phyloP scores from a whole-genome alignment of 2,888 invertebrate species.

The Sussaba pulchella region DNA sequence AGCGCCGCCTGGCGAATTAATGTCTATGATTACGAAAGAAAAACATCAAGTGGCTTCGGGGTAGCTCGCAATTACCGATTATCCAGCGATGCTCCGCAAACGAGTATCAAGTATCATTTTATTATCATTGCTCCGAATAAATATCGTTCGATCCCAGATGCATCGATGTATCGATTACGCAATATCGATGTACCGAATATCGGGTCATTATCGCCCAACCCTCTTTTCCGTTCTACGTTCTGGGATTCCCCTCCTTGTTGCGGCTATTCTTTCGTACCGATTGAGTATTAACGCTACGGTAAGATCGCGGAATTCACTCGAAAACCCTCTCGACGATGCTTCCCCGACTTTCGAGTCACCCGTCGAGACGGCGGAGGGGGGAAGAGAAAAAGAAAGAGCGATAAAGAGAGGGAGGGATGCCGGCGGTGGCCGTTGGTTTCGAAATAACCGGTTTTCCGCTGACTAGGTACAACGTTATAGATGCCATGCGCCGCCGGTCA shows the following conservation, averaged over 20 bases:
- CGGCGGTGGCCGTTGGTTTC: slow-evolving; percentile 60
- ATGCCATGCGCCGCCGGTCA: slow-evolving; percentile 13
- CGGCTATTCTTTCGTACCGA: not conserved
- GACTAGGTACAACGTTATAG: slow-evolving; percentile 46
- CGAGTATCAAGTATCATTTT: too few relatives aligned
- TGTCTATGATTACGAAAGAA: too few relatives aligned
- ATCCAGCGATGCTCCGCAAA: too few relatives aligned
- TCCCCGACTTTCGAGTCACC: slow-evolving; percentile 54
- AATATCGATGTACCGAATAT: too few relatives aligned
- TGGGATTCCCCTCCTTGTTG: not conserved
- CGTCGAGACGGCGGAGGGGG: slow-evolving; percentile 23
- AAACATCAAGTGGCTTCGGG: too few relatives aligned
- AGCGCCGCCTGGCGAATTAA: too few relatives aligned
- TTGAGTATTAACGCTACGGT: not conserved
- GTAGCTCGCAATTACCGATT: too few relatives aligned
- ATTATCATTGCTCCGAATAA: too few relatives aligned
- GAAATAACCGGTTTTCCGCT: slow-evolving; percentile 64
- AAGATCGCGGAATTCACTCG: slow-evolving; percentile 10
- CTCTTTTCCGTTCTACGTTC: not conserved
- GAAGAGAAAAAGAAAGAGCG: not conserved
- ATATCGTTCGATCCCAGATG: too few relatives aligned
- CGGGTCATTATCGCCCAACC: too few relatives aligned
- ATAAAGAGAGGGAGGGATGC: slow-evolving; percentile 17
- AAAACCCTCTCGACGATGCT: slow-evolving; percentile 11
- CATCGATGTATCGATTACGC: too few relatives aligned